Evolutionary conservation across 2,797 vertebrate genomes (phyloP).

Genomic region (Falco naumanni): DNA sequence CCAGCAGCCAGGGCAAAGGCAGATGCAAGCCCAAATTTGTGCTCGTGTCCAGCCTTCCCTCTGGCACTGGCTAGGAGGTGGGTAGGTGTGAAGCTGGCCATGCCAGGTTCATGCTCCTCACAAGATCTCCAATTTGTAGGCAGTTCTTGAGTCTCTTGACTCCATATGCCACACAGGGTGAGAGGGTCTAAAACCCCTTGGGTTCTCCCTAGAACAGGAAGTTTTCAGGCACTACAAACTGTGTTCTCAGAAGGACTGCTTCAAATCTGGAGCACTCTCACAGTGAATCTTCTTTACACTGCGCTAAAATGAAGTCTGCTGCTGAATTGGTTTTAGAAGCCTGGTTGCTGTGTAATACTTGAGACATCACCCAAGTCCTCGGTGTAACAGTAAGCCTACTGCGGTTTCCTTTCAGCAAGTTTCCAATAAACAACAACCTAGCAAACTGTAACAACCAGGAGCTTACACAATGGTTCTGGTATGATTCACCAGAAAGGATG

Average conservation of each 20-base stretch:
- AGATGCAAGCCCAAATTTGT: not conserved
- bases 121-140: not conserved
- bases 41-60: not conserved
- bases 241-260: not conserved
- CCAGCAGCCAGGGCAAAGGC: not conserved
- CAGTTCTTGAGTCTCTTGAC: not conserved
- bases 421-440: not conserved
- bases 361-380: not conserved
- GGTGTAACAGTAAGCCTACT: not conserved
- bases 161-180: not conserved
- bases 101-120: not conserved
- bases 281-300: not conserved
- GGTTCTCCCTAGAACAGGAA: not conserved
- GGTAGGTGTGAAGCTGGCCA: not conserved
- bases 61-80: accelerated
- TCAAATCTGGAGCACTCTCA: not conserved
- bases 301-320: not conserved
- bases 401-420: not conserved
- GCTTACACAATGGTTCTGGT: not conserved
- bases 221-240: not conserved
- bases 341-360: not conserved
- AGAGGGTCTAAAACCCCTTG: not conserved
- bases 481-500: not conserved
- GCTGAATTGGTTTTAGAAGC: not conserved
- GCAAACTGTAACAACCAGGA: not conserved